Conservation (phyloP, 2,888 invertebrate genomes). For the Podotricha telesiphe region DNA sequence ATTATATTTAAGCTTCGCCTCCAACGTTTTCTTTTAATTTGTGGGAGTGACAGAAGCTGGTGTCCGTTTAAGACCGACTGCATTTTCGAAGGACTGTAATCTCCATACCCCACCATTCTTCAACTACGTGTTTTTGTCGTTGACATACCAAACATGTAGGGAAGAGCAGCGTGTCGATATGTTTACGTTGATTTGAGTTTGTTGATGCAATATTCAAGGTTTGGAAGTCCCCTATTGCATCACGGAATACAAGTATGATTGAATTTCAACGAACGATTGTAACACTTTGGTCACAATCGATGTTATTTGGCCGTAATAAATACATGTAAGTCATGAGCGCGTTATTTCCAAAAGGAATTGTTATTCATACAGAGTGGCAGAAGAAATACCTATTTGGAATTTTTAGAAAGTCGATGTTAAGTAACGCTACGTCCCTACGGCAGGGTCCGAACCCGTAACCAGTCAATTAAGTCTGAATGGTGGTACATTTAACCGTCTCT, state of each 20-base stretch:
- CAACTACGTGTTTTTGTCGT: slow-evolving; percentile 71
- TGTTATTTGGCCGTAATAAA: slow-evolving; percentile 39
- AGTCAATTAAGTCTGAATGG: slow-evolving; percentile 82
- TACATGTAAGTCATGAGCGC: slow-evolving; percentile 45
- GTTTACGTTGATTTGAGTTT: slow-evolving; percentile 45
- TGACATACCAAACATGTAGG: slow-evolving; percentile 68
- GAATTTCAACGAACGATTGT: slow-evolving; percentile 43
- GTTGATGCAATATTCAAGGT: slow-evolving; percentile 38
- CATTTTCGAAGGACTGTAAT: slow-evolving; percentile 77
- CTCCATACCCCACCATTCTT: slow-evolving; percentile 65
- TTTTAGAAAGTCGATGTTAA: slow-evolving; percentile 79
- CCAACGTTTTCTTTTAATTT: slow-evolving; percentile 51
- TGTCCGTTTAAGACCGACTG: slow-evolving; percentile 72
- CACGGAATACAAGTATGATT: slow-evolving; percentile 38
- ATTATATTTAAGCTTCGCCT: slow-evolving; percentile 51
- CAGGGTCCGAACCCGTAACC: slow-evolving; percentile 80
- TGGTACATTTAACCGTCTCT: slow-evolving; percentile 74
- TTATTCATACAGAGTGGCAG: slow-evolving; percentile 58
- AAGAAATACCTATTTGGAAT: slow-evolving; percentile 70
- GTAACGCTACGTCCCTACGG: slow-evolving; percentile 76
- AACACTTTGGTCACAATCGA: slow-evolving; percentile 37
- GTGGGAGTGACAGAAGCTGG: slow-evolving; percentile 66
- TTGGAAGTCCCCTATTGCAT: slow-evolving; percentile 44
- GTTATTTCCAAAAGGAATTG: slow-evolving; percentile 65
- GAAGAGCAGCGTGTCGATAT: slow-evolving; percentile 60